Evolutionary conservation across 2,797 vertebrate species (phyloP).

Genomic region (Chiloscyllium punctatum): DNA sequence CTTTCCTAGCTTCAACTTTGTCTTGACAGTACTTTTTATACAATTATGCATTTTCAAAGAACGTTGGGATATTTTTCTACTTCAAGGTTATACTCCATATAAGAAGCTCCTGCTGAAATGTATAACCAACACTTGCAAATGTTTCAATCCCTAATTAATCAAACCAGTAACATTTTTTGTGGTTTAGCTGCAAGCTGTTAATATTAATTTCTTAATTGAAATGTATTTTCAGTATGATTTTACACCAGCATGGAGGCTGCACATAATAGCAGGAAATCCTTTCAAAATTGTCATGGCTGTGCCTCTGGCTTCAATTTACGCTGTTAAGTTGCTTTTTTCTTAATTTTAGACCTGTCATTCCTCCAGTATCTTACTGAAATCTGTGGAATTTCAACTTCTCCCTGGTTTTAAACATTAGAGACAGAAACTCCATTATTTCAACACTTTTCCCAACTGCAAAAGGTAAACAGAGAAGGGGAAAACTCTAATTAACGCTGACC

Average conservation of each 20-base stretch:
- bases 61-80: background rate
- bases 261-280: background rate
- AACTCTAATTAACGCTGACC: background rate
- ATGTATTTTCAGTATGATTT: background rate
- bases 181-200: background rate
- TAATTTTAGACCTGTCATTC: background rate
- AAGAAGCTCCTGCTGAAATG: background rate
- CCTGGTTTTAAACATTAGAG: background rate
- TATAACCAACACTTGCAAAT: background rate
- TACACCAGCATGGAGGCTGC: background rate
- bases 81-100: background rate
- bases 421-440: background rate
- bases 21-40: background rate
- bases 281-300: background rate
- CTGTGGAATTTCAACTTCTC: constrained; percentile 10
- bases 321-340: background rate
- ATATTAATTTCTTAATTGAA: background rate
- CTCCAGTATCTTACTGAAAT: background rate
- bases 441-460: background rate
- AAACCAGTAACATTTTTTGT: background rate
- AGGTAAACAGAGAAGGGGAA: background rate
- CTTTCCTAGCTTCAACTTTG: background rate
- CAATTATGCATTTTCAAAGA: background rate
- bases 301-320: background rate
- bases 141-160: background rate